Evolutionary conservation across 2,113 vertebrate genomes (phyloP).

Genomic region (Gulo gulo): DNA sequence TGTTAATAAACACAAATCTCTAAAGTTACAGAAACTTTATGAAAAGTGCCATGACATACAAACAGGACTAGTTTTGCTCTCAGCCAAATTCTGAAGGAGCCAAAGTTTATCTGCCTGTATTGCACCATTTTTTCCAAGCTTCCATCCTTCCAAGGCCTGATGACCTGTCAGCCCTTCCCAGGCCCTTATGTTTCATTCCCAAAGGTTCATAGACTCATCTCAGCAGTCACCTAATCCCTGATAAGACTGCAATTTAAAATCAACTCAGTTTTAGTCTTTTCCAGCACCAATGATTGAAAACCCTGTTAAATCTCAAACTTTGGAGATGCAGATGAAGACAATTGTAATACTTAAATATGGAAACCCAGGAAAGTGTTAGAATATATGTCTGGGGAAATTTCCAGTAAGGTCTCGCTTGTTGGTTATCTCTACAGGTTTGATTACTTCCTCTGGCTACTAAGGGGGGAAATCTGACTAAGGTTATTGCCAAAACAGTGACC

Average conservation of each 20-base stretch:
- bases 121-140: background rate
- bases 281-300: background rate
- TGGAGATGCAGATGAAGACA: background rate
- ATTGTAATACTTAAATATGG: background rate
- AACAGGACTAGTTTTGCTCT: background rate
- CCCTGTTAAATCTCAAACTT: background rate
- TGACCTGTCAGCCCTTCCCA: background rate
- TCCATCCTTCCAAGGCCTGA: background rate
- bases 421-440: background rate
- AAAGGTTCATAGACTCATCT: background rate
- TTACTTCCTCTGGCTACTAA: background rate
- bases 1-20: background rate
- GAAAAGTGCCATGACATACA: background rate
- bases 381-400: background rate
- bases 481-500: background rate
- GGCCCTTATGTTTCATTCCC: background rate
- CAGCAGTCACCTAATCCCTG: background rate
- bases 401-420: background rate
- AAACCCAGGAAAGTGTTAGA: background rate
- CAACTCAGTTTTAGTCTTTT: background rate
- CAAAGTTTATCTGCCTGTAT: background rate
- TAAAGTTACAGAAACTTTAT: background rate
- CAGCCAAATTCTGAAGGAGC: background rate
- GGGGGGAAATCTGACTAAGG: background rate
- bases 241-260: background rate